Percentiles rank a stretch among this genome's conserved stretches.
Evolutionary conservation across 2,888 invertebrate genomes (phyloP).

Genomic region (Tethea ocularis): DNA sequence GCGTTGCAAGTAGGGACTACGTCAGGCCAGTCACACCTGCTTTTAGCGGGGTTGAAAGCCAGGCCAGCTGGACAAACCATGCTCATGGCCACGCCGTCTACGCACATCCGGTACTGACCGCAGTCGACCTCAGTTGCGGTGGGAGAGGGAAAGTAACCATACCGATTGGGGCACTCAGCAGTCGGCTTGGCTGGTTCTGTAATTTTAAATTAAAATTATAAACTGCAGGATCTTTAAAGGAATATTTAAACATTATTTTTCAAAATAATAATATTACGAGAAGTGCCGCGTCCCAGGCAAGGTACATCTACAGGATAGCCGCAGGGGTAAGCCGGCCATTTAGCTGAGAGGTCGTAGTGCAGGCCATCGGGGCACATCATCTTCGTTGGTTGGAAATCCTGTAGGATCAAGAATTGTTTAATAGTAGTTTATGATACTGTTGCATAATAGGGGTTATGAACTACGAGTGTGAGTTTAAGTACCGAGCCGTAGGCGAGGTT

Average conservation of each 20-base stretch:
- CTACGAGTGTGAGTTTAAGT: too few relatives aligned
- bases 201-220: conserved; percentile 10
- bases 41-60: conserved; percentile 87
- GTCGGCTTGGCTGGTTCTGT: conserved; percentile 87
- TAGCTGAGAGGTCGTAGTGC: conserved; percentile 87
- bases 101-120: conserved; percentile 91
- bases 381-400: conserved; percentile 85
- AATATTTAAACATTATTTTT: conserved; percentile 34
- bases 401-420: conserved; percentile 1
- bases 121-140: conserved; percentile 73
- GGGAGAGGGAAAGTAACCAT: conserved; percentile 86
- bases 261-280: conserved; percentile 80
- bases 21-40: conserved; percentile 93
- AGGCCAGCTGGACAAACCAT: conserved; percentile 48
- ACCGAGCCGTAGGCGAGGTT: too few relatives aligned
- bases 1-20: conserved; percentile 87
- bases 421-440: too few relatives aligned
- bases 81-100: conserved; percentile 49
- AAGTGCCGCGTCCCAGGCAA: conserved; percentile 85
- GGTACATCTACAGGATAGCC: conserved; percentile 91
- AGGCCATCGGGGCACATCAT: conserved; percentile 91
- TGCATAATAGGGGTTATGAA: too few relatives aligned
- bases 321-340: conserved; percentile 88
- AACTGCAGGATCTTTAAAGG: background rate
- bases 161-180: conserved; percentile 90